Evolutionary conservation across 2,888 invertebrate species (phyloP).

Genomic region (Trichogramma evanescens): DNA sequence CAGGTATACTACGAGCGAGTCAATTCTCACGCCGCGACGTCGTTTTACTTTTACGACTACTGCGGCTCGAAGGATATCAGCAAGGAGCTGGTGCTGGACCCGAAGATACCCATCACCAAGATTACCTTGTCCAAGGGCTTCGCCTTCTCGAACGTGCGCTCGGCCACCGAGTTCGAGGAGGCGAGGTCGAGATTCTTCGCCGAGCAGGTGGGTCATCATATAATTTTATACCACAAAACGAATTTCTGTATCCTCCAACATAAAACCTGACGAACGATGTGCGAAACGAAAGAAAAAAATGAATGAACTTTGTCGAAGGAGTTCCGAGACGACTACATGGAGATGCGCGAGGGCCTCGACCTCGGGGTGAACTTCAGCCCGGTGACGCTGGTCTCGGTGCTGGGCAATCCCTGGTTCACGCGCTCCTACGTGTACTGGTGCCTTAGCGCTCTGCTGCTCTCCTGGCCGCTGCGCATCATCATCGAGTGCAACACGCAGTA

Average conservation of each 20-base stretch:
- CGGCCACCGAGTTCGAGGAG: conserved; percentile 75
- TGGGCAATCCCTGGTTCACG: conserved; percentile 59
- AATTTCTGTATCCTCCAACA: background rate
- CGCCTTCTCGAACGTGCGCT: conserved; percentile 72
- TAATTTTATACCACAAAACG: background rate
- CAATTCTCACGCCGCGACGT: conserved; percentile 71
- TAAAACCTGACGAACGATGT: background rate
- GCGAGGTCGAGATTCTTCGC: conserved; percentile 72
- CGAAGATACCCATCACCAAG: conserved; percentile 66
- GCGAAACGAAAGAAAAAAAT: background rate
- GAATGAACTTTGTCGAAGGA: conserved; percentile 47
- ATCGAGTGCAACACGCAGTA: conserved; percentile 77
- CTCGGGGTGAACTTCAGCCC: conserved; percentile 49
- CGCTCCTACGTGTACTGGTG: conserved; percentile 70
- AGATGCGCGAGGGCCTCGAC: conserved; percentile 75
- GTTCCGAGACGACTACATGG: conserved; percentile 76
- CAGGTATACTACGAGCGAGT: conserved; percentile 77
- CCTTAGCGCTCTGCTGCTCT: conserved; percentile 63
- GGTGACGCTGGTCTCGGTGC: conserved; percentile 40
- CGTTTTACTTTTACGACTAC: conserved; percentile 69
- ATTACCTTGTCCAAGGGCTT: conserved; percentile 73
- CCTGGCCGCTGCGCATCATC: conserved; percentile 75
- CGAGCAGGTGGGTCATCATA: conserved; percentile 51
- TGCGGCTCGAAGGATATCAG: conserved; percentile 73
- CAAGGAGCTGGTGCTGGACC: conserved; percentile 60